Conservation (phyloP, 2,888 invertebrate species). For the Phaonia tiefii region DNA sequence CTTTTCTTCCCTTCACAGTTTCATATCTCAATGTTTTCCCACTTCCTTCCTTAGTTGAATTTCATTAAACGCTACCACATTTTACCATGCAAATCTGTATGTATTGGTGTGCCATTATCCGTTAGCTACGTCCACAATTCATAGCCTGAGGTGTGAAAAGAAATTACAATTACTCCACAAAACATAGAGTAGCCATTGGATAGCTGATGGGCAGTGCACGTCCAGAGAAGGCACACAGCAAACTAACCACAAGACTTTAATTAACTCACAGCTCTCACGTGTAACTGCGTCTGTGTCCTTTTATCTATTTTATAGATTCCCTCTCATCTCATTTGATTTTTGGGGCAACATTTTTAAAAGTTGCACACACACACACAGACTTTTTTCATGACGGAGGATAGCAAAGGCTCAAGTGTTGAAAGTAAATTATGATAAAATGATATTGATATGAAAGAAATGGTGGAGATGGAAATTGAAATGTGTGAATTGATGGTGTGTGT, state of each 20-base stretch:
- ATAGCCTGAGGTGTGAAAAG: constrained; percentile 51
- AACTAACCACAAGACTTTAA: constrained; percentile 47
- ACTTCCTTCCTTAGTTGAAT: no score
- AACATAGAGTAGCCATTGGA: background rate
- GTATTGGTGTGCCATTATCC: background rate
- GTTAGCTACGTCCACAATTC: background rate
- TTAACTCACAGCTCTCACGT: constrained; percentile 32
- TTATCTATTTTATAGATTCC: no score
- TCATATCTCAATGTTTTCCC: background rate
- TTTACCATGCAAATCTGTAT: no score
- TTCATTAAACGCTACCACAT: no score
- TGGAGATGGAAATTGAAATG: background rate
- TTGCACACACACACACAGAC: background rate
- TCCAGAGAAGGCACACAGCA: background rate
- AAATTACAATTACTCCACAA: constrained; percentile 47
- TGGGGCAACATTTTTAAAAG: background rate
- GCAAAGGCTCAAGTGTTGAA: constrained; percentile 12
- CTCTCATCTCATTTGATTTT: background rate
- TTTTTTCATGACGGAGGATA: background rate
- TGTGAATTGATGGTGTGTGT: background rate
- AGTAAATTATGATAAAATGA: constrained; percentile 13
- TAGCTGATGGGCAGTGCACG: background rate
- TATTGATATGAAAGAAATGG: background rate
- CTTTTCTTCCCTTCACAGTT: background rate
- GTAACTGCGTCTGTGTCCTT: background rate